Base-by-base conservation (phyloP, 23 tunicate species). In the Trididemnum miniatum region DNA sequence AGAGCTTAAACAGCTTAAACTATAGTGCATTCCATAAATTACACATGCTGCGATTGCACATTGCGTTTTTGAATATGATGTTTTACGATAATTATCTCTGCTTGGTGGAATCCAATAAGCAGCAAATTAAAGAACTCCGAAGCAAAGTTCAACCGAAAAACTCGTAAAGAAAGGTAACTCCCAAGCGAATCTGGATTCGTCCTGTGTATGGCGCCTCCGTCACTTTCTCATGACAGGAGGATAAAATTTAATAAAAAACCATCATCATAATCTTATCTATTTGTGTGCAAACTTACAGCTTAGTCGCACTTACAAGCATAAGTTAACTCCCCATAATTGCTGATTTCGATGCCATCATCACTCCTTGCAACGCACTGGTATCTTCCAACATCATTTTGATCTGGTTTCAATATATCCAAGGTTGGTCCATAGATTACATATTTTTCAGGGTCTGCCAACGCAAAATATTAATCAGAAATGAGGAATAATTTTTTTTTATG, bases 291-390 rank as follows among this genome's bases (percentile, higher is more conserved):
- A n/a, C n/a, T n/a, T n/a, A n/a, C n/a, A n/a, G n/a, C n/a, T n/a
- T n/a, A n/a, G n/a, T n/a, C n/a, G n/a, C 26, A 30, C 96, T 90
- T 65, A 90, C 96, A 84, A 73, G 79, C 87, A 51, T 76, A 84
- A 0, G 29, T 31, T 3, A 90, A 82, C 27, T 80, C 74, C 1
- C 90, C 96, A 71, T 73, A 75, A 35, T 90, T 84, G 66, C 89
- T 90, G 31, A 81, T 65, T 15, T 73, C 96, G 2, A 73, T 52
- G 0, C 96, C 96, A 29, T 90, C 82, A 1, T 72, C 86, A 49
- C 83, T 85, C 15, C 31, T 9, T 1, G 80, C 60, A 20, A 80
- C 82, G 44, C 96, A 90, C 59, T 79, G 85, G 64, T 84, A 90
- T 1, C 9, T 26, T n/a, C 96, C 96, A 1, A 66, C 86, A 49